A percentile compares a stretch with the other conserved stretches of the same genome.
Evolutionary conservation across 2,888 invertebrate species (phyloP).

Genomic region (Lasioglossum malachurum): DNA sequence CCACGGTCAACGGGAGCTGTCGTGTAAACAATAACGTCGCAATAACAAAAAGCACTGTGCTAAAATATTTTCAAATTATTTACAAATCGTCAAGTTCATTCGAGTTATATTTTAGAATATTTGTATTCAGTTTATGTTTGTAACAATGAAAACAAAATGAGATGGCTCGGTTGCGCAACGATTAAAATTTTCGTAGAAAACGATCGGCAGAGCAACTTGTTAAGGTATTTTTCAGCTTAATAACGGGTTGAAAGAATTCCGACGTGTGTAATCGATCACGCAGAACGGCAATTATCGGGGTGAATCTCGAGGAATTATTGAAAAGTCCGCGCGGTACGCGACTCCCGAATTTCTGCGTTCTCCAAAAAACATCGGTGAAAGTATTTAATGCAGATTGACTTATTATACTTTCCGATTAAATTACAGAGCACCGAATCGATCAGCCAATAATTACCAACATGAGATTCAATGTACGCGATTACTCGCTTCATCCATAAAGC

Average conservation of each 20-base stretch:
- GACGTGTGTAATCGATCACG: slow-evolving; percentile 31
- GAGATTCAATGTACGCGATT: slow-evolving; percentile 5
- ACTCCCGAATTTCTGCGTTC: slow-evolving; percentile 4
- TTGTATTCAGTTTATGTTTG: not conserved
- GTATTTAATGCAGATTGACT: not conserved
- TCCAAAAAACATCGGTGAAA: not conserved
- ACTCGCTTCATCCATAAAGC: not conserved
- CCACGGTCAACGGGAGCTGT: no score
- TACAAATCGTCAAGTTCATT: not conserved
- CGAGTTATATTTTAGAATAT: not conserved
- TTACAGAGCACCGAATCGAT: slow-evolving; percentile 6
- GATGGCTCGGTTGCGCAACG: slow-evolving; percentile 18
- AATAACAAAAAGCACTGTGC: no score
- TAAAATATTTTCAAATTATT: no score
- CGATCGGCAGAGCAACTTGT: slow-evolving; percentile 20
- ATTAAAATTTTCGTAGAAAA: slow-evolving; percentile 42
- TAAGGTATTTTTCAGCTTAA: not conserved
- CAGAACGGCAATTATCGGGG: slow-evolving; percentile 19
- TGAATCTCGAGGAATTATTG: slow-evolving; percentile 1
- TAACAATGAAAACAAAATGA: not conserved
- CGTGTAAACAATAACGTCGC: no score
- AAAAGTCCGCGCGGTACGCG: not conserved
- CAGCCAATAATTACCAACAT: slow-evolving; percentile 4
- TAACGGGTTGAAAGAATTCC: not conserved
- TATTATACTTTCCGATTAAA: slow-evolving; percentile 9